These are phyloP conservation scores for Dolichomitus sp. DNA, from an alignment of 2,888 invertebrate species.

Conservation along the genomic window DNA sequence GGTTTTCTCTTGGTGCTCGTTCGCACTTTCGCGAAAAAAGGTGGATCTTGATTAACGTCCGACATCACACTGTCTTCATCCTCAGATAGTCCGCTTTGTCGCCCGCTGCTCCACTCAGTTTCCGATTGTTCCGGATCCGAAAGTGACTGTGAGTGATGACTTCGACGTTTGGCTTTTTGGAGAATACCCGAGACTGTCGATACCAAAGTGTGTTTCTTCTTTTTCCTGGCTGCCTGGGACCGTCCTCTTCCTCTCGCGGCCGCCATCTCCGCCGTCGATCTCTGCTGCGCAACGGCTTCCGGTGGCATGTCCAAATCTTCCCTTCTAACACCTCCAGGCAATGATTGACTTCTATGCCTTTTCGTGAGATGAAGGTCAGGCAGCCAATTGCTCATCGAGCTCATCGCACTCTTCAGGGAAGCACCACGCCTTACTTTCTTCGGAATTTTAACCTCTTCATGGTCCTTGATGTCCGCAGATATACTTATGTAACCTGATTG, in stretches of 20 bases:
- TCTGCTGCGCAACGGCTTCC: slow-evolving; percentile 78
- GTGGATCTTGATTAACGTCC: slow-evolving; percentile 89
- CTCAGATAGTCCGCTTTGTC: slow-evolving; percentile 91
- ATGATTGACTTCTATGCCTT: slow-evolving; percentile 93
- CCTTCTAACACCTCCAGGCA: slow-evolving; percentile 91
- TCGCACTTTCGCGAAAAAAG: slow-evolving; percentile 90
- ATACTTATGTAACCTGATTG: slow-evolving; percentile 93
- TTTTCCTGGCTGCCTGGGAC: slow-evolving; percentile 87
- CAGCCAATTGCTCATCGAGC: slow-evolving; percentile 92
- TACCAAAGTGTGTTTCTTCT: slow-evolving; percentile 93
- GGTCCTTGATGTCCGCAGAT: slow-evolving; percentile 89
- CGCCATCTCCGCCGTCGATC: slow-evolving; percentile 72
- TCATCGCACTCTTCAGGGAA: slow-evolving; percentile 93
- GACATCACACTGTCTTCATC: slow-evolving; percentile 91
- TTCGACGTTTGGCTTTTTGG: slow-evolving; percentile 93
- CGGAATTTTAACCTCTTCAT: slow-evolving; percentile 87
- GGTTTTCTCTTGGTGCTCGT: slow-evolving; percentile 85
- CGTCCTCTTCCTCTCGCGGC: slow-evolving; percentile 75
- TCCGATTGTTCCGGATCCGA: slow-evolving; percentile 93
- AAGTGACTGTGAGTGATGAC: slow-evolving; percentile 88
- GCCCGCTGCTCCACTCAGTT: slow-evolving; percentile 91
- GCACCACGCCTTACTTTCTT: slow-evolving; percentile 91
- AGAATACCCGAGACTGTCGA: slow-evolving; percentile 95
- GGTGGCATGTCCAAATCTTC: slow-evolving; percentile 86
- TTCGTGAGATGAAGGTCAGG: slow-evolving; percentile 93